Evolutionary conservation across 2,888 invertebrate species (phyloP), one percentile per base, ranked within the genome.

Genomic region (Tricholauxania praeusta): DNA sequence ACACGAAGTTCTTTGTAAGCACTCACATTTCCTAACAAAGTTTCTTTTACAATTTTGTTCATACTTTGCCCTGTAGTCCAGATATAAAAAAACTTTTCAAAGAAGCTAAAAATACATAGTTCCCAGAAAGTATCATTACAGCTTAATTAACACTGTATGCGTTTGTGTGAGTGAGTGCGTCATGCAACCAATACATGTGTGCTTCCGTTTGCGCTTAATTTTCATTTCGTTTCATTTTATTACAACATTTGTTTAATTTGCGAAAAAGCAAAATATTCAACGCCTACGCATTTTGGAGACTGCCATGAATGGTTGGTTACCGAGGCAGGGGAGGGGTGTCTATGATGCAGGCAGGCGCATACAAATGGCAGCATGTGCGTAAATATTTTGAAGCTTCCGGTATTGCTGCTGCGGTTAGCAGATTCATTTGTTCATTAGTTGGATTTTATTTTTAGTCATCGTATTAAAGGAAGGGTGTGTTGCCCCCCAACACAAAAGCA

Each of bases 101-200:
- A 14, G n/a, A 17, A 52, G 14, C 22, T n/a, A 65, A 55, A 59
- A 55, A 51, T 7, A 3, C 8, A 39, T 8, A 39, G 28, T 4
- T 4, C 28, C 3, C 4, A 39, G 2, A 39, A 39, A 39, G 39
- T 39, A 39, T 10, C 39, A 39, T 39, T 39, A 39, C 39, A 39
- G 39, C 39, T 39, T 39, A 39, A 39, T 10, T 39, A 10, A 39
- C 10, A 39, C 1, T 39, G 10, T 4, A 39, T 10, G 39, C 39
- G 10, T 39, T 69, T 71, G 68, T 72, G 72, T 73, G 64, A 64
- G 65, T 39, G 14, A 49, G 15, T 60, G 51, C 49, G 60, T 69
- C 69, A 62, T 14, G 39, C 48, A 32, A 32, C 39, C 39, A 39
- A 39, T 39, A 39, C 39, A 39, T 39, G 39, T 49, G 68, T 28